phyloP scores from a whole-genome alignment of 2,113 vertebrate species.

The Protobothrops mucrosquamatus region DNA sequence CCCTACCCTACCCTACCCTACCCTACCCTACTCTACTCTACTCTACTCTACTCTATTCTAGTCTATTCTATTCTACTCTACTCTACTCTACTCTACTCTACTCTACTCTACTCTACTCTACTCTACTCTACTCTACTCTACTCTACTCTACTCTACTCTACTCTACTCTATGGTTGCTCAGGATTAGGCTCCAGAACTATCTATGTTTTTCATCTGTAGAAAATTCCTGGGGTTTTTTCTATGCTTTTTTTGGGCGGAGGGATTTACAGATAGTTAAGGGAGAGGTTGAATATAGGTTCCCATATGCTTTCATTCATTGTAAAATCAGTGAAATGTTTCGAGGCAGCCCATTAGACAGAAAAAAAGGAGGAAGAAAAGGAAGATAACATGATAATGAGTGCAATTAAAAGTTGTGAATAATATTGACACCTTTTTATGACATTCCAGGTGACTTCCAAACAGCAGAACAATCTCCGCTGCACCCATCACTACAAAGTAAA shows the following conservation, averaged over 20 bases:
- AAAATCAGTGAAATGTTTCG: conserved; percentile 64
- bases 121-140: too few relatives aligned
- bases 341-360: conserved; percentile 63
- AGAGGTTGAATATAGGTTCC: conserved; percentile 53
- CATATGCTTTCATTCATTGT: conserved; percentile 57
- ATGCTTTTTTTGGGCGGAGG: background rate
- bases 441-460: conserved; percentile 64
- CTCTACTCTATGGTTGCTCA: background rate
- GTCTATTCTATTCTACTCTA: too few relatives aligned
- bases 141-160: too few relatives aligned
- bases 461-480: conserved; percentile 62
- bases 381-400: conserved; percentile 49
- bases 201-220: background rate
- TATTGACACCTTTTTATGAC: conserved; percentile 67
- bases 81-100: too few relatives aligned
- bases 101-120: too few relatives aligned
- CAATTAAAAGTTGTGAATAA: conserved; percentile 75
- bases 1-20: rapidly evolving
- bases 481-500: conserved; percentile 50
- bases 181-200: background rate
- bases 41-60: too few relatives aligned
- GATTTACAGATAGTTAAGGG: conserved; percentile 52
- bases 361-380: conserved; percentile 10
- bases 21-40: too few relatives aligned
- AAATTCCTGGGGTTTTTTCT: background rate